Conservation (phyloP, 2,797 vertebrate species). For the Parauchenoglanis ngamensis region DNA sequence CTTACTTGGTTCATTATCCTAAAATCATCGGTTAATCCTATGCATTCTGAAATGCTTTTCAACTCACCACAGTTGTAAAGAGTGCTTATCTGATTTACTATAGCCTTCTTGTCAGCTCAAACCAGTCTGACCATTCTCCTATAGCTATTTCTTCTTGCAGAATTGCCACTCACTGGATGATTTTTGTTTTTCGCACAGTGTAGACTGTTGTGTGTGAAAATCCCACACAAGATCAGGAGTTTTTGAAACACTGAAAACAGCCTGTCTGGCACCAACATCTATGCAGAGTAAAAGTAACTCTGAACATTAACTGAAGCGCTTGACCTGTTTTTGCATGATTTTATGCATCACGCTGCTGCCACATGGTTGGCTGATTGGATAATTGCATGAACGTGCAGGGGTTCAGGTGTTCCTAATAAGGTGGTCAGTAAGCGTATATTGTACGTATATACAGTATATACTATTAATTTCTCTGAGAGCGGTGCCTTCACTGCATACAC, state of each 20-base stretch:
- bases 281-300: neutral
- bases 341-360: neutral
- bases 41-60: neutral
- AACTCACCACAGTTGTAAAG: neutral
- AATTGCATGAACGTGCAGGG: neutral
- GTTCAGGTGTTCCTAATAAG: neutral
- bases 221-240: neutral
- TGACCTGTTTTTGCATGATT: neutral
- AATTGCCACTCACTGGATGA: neutral
- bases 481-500: neutral
- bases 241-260: neutral
- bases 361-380: neutral
- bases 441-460: neutral
- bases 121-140: neutral
- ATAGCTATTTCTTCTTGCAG: neutral
- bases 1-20: neutral
- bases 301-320: neutral
- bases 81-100: neutral
- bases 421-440: constrained; percentile 1
- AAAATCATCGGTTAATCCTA: neutral
- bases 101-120: neutral
- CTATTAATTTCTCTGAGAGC: neutral
- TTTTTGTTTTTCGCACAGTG: neutral
- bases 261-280: neutral
- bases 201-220: neutral